These are phyloP conservation scores for Rhynchopsitta pachyrhyncha DNA, from an alignment of 2,113 vertebrate species.

Conservation along the genomic window DNA sequence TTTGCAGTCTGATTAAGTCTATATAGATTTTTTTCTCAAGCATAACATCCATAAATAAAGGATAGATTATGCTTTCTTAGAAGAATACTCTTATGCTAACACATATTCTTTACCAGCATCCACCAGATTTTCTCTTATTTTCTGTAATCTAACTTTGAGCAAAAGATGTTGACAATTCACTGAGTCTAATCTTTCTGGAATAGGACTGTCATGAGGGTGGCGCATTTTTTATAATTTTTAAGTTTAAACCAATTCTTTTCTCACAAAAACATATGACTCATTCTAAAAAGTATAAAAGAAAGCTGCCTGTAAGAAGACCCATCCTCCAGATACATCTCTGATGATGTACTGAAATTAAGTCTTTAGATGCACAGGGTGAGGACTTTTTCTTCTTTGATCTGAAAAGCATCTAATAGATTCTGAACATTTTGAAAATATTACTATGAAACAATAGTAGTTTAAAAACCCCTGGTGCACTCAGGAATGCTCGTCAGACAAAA, in stretches of 20 bases:
- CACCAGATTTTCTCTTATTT: not conserved
- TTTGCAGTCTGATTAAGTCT: not conserved
- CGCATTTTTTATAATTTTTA: not conserved
- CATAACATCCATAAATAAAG: not conserved
- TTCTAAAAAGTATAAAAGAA: not conserved
- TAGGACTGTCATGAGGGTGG: not conserved
- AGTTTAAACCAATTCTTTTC: not conserved
- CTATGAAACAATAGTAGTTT: not conserved
- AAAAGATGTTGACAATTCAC: not conserved
- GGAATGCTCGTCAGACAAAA: not conserved
- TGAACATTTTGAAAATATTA: not conserved
- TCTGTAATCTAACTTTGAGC: not conserved
- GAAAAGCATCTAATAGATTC: not conserved
- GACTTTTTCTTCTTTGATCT: not conserved
- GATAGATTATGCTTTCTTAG: not conserved
- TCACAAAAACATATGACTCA: slow-evolving; percentile 2
- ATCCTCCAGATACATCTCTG: not conserved
- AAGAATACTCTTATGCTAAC: not conserved
- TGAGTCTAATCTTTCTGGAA: not conserved
- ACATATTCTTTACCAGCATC: not conserved
- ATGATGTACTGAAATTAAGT: not conserved
- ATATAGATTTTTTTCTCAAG: not conserved
- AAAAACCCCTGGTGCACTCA: not conserved
- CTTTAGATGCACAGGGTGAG: not conserved
- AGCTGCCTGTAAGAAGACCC: not conserved